Evolutionary conservation across 2,888 invertebrate species (phyloP), one percentile per base, ranked within the genome.

Genomic region (Agrochola lota): DNA sequence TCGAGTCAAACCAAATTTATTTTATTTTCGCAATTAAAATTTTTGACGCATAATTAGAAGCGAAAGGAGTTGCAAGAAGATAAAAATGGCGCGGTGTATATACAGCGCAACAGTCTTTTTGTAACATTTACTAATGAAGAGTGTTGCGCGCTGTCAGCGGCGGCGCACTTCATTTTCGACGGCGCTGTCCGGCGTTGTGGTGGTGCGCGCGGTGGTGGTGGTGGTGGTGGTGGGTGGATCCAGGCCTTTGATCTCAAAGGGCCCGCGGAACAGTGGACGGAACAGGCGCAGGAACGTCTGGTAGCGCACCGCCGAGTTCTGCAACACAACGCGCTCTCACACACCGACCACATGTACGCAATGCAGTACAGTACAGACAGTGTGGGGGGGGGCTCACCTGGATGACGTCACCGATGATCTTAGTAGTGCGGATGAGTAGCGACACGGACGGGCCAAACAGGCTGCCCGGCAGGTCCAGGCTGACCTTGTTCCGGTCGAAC

Each of bases 231-330:
- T 97, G 89, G 97, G 94, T 1, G 97, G 97, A 86, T 98, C 97
- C 72, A 97, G 96, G 8, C 98, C 98, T 92, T 98, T 98, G 85
- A 98, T 98, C 85, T 98, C 97, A 91, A 98, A 97, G 20, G 97
- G 96, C n/a, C 97, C 97, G 26, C 98, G 97, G 93, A 98, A 97
- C 80, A 98, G 94, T 6, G 98, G 98, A 89, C 98, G 97, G 96
- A 98, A 98, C 63, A 98, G 97, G 76, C 98, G 97, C 86, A 98
- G 94, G 88, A 98, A 97, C 43, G 97, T 97, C 91, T 98, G 98
- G 90, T 98, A 98, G 77, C 98, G 97, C 85, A 98, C 97, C 52
- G 98, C 98, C 8, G 98, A 98, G 93, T 98, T 98, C 98, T 98
- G 97, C 40, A 97, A 97, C 84, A 76, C 49, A 52, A 62, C 2